These are phyloP conservation scores for Lasioglossum albipes DNA, from an alignment of 1,140 invertebrate species.

Conservation along the genomic window DNA sequence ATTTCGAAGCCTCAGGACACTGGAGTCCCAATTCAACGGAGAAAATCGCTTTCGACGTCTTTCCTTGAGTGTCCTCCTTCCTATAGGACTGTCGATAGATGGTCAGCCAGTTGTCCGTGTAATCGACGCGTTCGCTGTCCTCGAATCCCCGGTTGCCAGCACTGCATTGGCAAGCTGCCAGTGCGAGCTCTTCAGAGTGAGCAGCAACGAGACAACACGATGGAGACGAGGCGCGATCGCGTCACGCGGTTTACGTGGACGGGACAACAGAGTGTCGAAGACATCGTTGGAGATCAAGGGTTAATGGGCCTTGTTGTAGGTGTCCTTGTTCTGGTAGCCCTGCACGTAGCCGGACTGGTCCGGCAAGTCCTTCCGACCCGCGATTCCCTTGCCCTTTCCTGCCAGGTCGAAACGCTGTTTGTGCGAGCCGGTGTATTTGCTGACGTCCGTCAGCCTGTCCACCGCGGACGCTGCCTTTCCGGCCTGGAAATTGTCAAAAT, in stretches of 20 bases:
- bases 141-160: slow-evolving; percentile 2
- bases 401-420: slow-evolving; percentile 92
- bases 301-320: slow-evolving; percentile 82
- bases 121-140: not conserved
- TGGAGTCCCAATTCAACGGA: too few relatives aligned
- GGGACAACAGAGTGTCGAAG: slow-evolving; percentile 40
- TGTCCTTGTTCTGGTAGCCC: slow-evolving; percentile 93
- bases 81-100: not conserved
- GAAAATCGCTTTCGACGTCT: too few relatives aligned
- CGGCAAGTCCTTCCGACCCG: slow-evolving; percentile 89
- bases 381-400: slow-evolving; percentile 94
- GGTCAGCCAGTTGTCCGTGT: not conserved
- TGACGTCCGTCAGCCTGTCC: slow-evolving; percentile 92
- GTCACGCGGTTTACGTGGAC: slow-evolving; percentile 24
- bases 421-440: slow-evolving; percentile 94
- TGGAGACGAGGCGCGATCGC: not conserved
- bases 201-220: not conserved
- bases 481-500: slow-evolving; percentile 72
- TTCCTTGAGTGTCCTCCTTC: not conserved
- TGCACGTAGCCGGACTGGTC: slow-evolving; percentile 92
- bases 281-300: slow-evolving; percentile 33
- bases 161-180: too few relatives aligned
- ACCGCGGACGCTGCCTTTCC: slow-evolving; percentile 87
- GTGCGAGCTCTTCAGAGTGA: not conserved
- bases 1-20: too few relatives aligned